Evolutionary conservation across 2,888 invertebrate species (phyloP).

Genomic region (Baronia brevicornis): DNA sequence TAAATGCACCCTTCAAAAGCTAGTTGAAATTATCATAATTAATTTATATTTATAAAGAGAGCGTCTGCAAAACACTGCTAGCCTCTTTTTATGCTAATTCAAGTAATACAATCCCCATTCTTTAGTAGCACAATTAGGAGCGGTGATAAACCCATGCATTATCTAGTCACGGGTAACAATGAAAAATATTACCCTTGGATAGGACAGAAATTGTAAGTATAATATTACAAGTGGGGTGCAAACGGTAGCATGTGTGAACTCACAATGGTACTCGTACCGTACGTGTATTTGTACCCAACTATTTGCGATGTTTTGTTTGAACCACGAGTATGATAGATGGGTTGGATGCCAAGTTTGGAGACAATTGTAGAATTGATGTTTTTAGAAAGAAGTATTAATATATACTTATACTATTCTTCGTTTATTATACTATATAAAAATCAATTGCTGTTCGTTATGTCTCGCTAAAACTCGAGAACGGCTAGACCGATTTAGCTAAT

Average conservation of each 20-base stretch:
- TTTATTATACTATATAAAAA: too few species aligned
- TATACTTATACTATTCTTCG: too few species aligned
- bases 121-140: conserved; percentile 59
- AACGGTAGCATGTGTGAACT: conserved; percentile 65
- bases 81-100: conserved; percentile 64
- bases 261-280: conserved; percentile 58
- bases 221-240: conserved; percentile 68
- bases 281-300: too few species aligned
- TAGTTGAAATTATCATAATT: conserved; percentile 53
- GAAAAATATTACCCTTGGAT: conserved; percentile 55
- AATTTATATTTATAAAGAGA: conserved; percentile 53
- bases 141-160: conserved; percentile 70
- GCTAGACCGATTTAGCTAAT: too few species aligned
- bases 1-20: conserved; percentile 21
- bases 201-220: conserved; percentile 65
- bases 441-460: too few species aligned
- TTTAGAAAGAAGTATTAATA: conserved; percentile 1
- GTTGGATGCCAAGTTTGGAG: conserved; percentile 14
- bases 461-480: too few species aligned
- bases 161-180: conserved; percentile 66
- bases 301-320: conserved; percentile 37
- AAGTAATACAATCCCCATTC: conserved; percentile 67
- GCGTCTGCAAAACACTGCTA: conserved; percentile 27
- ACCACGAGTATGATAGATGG: conserved; percentile 51
- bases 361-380: conserved; percentile 13